phyloP scores from a whole-genome alignment of 2,797 vertebrate genomes.

The Chaetodon trifasciatus region DNA sequence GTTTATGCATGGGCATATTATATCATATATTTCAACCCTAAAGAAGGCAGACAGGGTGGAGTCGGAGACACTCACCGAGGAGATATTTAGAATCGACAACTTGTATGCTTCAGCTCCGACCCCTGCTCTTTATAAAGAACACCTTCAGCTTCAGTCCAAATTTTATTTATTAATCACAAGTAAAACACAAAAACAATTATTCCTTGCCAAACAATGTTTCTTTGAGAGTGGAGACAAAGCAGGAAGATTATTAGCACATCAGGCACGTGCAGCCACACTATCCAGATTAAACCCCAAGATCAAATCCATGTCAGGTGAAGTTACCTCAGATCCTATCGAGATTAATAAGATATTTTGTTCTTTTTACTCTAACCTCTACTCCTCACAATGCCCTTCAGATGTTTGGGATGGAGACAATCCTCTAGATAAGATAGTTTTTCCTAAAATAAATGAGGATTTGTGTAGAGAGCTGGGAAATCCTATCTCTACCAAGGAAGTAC shows the following conservation, averaged over 20 bases:
- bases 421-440: neutral
- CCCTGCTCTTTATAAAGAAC: slow-evolving; percentile 10
- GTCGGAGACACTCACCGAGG: neutral
- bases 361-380: too few species aligned
- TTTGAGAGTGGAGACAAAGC: too few species aligned
- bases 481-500: neutral
- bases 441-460: neutral
- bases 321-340: too few species aligned
- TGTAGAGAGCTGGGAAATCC: neutral
- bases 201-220: neutral
- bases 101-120: neutral
- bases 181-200: too few species aligned
- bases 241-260: too few species aligned
- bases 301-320: too few species aligned
- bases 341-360: too few species aligned
- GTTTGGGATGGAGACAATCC: neutral
- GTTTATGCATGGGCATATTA: neutral
- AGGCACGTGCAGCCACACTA: too few species aligned
- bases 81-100: neutral
- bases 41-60: neutral
- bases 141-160: slow-evolving; percentile 3
- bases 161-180: too few species aligned
- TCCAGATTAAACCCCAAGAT: too few species aligned
- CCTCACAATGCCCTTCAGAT: too few species aligned
- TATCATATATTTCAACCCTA: neutral